Evolutionary conservation across 2,797 vertebrate species (phyloP).

Genomic region (Alfaro cultratus): DNA sequence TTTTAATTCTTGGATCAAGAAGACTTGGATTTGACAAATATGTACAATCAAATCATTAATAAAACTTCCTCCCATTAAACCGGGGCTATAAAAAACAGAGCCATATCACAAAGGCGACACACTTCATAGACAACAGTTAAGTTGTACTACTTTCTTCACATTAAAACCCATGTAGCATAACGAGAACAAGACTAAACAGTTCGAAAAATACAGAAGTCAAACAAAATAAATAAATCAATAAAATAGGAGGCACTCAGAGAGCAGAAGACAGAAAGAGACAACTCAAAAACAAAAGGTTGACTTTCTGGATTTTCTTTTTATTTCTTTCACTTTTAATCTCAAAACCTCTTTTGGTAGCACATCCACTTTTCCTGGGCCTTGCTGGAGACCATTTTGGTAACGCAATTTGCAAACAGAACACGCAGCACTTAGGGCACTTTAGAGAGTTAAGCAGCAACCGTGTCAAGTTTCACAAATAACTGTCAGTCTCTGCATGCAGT

Average conservation of each 20-base stretch:
- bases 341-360: background rate
- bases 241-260: background rate
- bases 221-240: background rate
- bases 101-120: background rate
- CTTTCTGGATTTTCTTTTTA: too few relatives aligned
- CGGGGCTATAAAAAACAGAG: background rate
- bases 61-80: background rate
- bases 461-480: background rate
- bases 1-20: background rate
- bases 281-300: background rate
- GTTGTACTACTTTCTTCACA: background rate
- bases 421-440: background rate
- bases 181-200: background rate
- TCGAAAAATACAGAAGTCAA: background rate
- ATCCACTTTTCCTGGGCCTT: background rate
- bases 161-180: background rate
- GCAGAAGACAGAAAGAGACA: background rate
- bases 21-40: background rate
- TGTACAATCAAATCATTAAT: background rate
- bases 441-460: background rate
- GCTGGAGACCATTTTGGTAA: background rate
- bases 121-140: background rate
- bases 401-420: background rate
- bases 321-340: background rate
- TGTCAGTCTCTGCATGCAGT: background rate